Percentiles rank a stretch among this genome's conserved stretches.
phyloP scores from a whole-genome alignment of 2,888 invertebrate species.

The Merodon equestris region DNA sequence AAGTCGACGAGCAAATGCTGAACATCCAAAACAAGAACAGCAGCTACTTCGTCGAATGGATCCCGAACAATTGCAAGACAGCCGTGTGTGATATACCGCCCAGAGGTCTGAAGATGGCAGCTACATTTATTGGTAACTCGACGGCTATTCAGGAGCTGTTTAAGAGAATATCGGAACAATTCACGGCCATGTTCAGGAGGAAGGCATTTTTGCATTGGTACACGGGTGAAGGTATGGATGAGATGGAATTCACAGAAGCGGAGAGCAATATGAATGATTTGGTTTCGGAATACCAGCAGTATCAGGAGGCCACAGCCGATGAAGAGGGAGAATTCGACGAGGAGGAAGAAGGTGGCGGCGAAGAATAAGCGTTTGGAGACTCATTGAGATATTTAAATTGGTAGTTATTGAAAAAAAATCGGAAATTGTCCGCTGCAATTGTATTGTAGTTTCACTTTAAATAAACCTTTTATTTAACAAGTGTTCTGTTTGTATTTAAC shows the following conservation, averaged over 20 bases:
- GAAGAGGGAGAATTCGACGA: constrained; percentile 83
- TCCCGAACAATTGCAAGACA: constrained; percentile 92
- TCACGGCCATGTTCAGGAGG: constrained; percentile 95
- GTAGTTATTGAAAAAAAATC: background rate
- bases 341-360: background rate
- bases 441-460: no score
- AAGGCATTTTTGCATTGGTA: constrained; percentile 99
- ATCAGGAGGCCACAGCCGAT: constrained; percentile 92
- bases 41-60: constrained; percentile 85
- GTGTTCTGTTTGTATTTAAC: no score
- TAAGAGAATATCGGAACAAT: constrained; percentile 94
- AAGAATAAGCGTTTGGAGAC: background rate
- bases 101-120: constrained; percentile 95
- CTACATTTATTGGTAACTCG: constrained; percentile 86
- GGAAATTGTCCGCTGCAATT: background rate
- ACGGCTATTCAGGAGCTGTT: constrained; percentile 83
- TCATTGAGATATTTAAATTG: background rate
- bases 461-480: no score
- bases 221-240: constrained; percentile 98
- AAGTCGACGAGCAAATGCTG: constrained; percentile 94
- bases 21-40: constrained; percentile 91
- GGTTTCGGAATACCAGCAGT: constrained; percentile 95
- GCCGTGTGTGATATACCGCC: constrained; percentile 95
- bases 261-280: constrained; percentile 81
- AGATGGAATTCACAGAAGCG: constrained; percentile 95